A percentile compares a stretch with the other conserved stretches of the same genome.
Conservation (phyloP, 2,797 vertebrate species). For the Enteromius anoplus region DNA sequence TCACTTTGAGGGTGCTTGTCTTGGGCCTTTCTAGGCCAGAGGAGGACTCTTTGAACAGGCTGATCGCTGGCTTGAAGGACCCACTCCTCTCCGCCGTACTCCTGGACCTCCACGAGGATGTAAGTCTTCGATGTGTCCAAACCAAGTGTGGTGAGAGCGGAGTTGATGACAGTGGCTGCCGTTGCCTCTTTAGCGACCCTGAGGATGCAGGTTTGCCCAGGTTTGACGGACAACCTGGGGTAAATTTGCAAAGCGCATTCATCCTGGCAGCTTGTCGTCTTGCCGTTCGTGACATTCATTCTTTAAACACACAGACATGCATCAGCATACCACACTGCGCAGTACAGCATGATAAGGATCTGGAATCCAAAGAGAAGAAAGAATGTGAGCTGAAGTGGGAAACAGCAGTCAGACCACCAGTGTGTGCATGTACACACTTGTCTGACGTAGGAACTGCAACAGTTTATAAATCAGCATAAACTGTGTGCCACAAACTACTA, state of each 20-base stretch:
- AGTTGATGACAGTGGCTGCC: constrained; percentile 76
- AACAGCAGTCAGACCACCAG: constrained; percentile 1
- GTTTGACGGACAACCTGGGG: constrained; percentile 74
- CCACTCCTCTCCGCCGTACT: constrained; percentile 79
- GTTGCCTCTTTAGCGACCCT: constrained; percentile 79
- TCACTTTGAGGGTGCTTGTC: constrained; percentile 79
- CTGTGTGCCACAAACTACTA: background rate
- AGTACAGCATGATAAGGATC: constrained; percentile 47
- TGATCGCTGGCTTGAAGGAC: constrained; percentile 78
- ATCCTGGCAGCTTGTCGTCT: constrained; percentile 67
- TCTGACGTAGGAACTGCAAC: background rate
- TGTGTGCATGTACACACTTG: constrained; percentile 46
- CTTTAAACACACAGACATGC: constrained; percentile 67
- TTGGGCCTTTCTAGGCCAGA: constrained; percentile 86
- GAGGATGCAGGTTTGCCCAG: constrained; percentile 78
- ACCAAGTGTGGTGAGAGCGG: constrained; percentile 74
- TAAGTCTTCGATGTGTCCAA: constrained; percentile 79
- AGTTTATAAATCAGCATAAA: background rate
- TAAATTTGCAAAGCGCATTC: constrained; percentile 85
- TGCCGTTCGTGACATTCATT: constrained; percentile 85
- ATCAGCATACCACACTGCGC: constrained; percentile 79
- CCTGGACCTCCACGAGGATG: constrained; percentile 86
- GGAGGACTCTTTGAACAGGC: constrained; percentile 82
- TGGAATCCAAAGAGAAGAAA: constrained; percentile 15
- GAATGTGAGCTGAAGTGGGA: background rate